Evolutionary conservation across 1,140 invertebrate species (phyloP), one percentile per base, ranked within the genome.

Genomic region (Orius laevigatus): DNA sequence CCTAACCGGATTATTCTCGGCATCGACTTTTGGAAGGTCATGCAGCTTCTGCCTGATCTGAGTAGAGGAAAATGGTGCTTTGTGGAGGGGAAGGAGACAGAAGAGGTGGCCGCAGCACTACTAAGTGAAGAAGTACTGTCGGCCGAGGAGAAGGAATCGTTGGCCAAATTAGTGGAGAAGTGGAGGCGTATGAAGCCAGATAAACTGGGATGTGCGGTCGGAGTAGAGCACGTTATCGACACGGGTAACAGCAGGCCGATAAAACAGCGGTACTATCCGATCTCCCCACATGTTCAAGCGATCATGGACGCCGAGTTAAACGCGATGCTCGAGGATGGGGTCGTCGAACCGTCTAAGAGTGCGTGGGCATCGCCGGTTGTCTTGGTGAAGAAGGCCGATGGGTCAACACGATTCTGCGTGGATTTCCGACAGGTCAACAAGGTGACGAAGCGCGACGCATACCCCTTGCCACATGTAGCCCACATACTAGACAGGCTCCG

Each of bases 191-290:
- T 4, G 8, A 8, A 25, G 8, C 25, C 25, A 25, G 3, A 3
- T 25, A 25, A 25, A 3, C 25, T 25, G 3, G 25, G 25, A 25
- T 25, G 25, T 25, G 3, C 25, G 3, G 3, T 8, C 3, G 8
- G 10, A 15, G 48, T 57, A 2, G 20, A 58, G 16, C 60, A 64
- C 53, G 38, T 52, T 6, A 63, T 66, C 18, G 57, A 61, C 15
- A 52, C 58, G 2, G 53, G 55, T 14, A 53, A 57, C 14, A 19
- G 50, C 1, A 12, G 16, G 10, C 62, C 62, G 1, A 60, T 64
- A 5, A 59, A 56, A 25, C 57, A 60, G 14, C 9, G 48, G 1
- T 50, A 55, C 1, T 61, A 62, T 19, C 57, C 53, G 16, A 47
- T 58, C 2, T 60, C 58, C 8, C 59, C 52, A 12, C 25, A 39